Base-by-base conservation (phyloP, 2,888 invertebrate species). In the Cephalotes varians region DNA sequence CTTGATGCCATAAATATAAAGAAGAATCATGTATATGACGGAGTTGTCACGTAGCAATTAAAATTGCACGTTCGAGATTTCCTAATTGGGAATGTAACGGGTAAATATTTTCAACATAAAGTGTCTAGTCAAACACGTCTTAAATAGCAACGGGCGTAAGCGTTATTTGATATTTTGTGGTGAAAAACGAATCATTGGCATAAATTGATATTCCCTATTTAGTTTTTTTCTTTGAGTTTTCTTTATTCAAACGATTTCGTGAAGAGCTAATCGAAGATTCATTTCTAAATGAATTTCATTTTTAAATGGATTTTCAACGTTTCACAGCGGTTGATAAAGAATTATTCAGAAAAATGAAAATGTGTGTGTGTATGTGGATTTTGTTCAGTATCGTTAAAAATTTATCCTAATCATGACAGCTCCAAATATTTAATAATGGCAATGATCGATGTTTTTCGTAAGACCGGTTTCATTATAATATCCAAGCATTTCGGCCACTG, bases 41-140 rank as follows among this genome's bases (percentile, higher is more conserved):
- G 65, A 76, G 51, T 40, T 40, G 40, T n/a, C n/a, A n/a, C n/a
- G n/a, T 74, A 51, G 21, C 25, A 51, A 47, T 64, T 51, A 28
- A 51, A 49, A 64, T 76, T 40, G 28, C 49, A 49, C 49, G 10
- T 49, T 60, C 2, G 18, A 74, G 60, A 49, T 56, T 56, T 72
- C 56, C 9, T 72, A 28, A 72, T 72, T 44, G 28, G 58, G n/a
- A n/a, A 58, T 31, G 25, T 73, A 56, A 58, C 25, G 51, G 37
- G 37, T 64, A 65, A 76, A 65, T 31, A 76, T 65, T 76, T 65
- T n/a, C 49, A 10, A 40, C 51, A 4, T n/a, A 15, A 65, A 76
- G n/a, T 40, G 37, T 76, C 76, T 65, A 76, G 76, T 76, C 65
- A 76, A 76, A 65, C 54, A 54, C 18, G n/a, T 40, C 15, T 49